Evolutionary conservation across 2,113 vertebrate species (phyloP), one percentile per base, ranked within the genome.

Genomic region (Hymenochirus boettgeri): DNA sequence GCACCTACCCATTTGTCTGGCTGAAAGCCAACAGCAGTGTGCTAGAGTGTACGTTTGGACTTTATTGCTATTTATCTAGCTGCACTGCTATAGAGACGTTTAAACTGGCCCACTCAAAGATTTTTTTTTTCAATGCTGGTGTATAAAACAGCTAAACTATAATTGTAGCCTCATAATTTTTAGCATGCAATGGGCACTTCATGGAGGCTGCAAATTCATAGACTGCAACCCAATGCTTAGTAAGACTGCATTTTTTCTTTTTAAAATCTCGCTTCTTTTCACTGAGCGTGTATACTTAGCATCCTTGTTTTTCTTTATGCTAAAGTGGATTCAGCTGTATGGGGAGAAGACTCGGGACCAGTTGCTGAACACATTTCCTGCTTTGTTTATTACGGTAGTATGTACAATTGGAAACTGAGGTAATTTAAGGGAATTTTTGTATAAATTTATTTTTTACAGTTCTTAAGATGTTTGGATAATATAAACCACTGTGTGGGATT

Each of bases 381-480:
- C 87, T 96, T 93, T 95, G 87, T 95, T 92, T 91, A 89, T 91
- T 90, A 96, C 97, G 94, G 95, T 97, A 95, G 94, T 96, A 94
- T 94, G 83, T 90, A 88, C 91, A 86, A 86, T 85, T 92, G 85
- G 80, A 79, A 77, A 81, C 84, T 84, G 82, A 82, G 86, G 86
- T 89, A 88, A 89, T 76, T 45, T 74, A 84, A 88, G 86, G 86
- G 82, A 81, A 79, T 87, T 70, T 80, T 70, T 84, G 85, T 65
- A 73, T 70, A 74, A 76, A 15, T 15, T n/a, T n/a, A n/a, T 42
- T 48, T 8, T 48, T 22, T 48, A 21, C 46, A 48, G 46, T 48
- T 48, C 46, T 23, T 23, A 23, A 23, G 18, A 15, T 22, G 19
- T 48, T 2, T 22, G 12, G 10, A 48, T 23, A 8, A 2, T 18